phyloP scores from a whole-genome alignment of 2,797 vertebrate genomes.

The Myiotriccus ornatus region DNA sequence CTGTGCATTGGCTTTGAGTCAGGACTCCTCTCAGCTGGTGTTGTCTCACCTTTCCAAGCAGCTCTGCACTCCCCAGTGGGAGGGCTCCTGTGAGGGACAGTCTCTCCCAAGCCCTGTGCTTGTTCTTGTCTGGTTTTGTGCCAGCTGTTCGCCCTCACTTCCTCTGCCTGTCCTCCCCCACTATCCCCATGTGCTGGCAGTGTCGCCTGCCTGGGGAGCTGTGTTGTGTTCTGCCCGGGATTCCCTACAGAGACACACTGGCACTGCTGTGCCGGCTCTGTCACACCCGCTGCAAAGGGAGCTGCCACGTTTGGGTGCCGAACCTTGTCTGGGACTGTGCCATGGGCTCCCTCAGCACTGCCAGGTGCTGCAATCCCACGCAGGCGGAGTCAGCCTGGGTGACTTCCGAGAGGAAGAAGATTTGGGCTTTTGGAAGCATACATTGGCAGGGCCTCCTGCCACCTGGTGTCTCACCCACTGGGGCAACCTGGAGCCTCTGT shows the following conservation, averaged over 20 bases:
- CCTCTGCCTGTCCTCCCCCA: fast-evolving
- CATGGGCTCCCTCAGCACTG: fast-evolving
- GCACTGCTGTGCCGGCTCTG: neutral
- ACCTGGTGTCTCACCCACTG: neutral
- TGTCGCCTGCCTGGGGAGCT: neutral
- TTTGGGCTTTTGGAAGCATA: neutral
- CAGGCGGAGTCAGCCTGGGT: neutral
- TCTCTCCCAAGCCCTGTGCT: neutral
- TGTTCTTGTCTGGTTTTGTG: neutral
- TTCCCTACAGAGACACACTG: neutral
- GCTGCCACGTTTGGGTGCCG: neutral
- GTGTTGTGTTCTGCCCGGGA: neutral
- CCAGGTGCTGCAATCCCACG: neutral
- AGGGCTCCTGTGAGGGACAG: neutral
- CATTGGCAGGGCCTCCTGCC: neutral
- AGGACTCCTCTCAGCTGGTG: neutral
- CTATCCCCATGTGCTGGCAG: neutral
- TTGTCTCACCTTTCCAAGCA: neutral
- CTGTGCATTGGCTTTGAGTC: neutral
- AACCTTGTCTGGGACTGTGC: fast-evolving
- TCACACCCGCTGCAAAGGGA: fast-evolving
- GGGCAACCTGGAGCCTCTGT: neutral
- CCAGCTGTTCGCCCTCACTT: fast-evolving
- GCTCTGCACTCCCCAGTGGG: neutral
- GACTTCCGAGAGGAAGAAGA: neutral